Base-by-base conservation (phyloP, 2,888 invertebrate genomes). In the Oscheius sp. region DNA sequence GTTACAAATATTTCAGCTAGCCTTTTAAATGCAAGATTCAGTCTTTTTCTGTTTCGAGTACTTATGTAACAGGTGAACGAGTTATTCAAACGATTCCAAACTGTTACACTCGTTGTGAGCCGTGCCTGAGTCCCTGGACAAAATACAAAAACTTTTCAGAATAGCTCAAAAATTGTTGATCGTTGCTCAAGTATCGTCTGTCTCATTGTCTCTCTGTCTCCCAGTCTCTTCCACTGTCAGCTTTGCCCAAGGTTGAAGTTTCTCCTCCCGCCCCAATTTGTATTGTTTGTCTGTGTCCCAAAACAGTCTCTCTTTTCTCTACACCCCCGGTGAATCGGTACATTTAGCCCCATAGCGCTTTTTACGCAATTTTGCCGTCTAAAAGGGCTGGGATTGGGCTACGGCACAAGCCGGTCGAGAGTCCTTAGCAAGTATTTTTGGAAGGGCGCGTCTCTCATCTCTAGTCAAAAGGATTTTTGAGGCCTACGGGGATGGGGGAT, bases 351-450 rank as follows among this genome's bases (percentile, higher is more conserved):
- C 53, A 4, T n/a, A 11, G 29, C 37, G 51, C 29, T 68, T 68
- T 68, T 55, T 68, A 48, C 50, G 33, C 48, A 50, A 47, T 35
- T 60, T 35, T 29, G 35, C 47, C 42, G 47, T 48, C 50, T 32
- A 63, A 63, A 63, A 50, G 63, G 63, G 42, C 42, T 42, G 42
- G 42, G 63, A 48, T 60, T 37, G n/a, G 48, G 48, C 51, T 51
- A 53, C 68, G 68, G 68, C 55, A 60, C 59, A 35, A 68, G 68
- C 68, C 68, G 68, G 68, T 68, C 68, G 68, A 68, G 68, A 68
- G 68, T 68, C 55, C 68, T 50, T 55, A 55, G 55, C 53, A 68
- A 55, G 53, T 55, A 55, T 68, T 68, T 68, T 53, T 35, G 35
- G 68, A 48, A 2, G 11, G 47, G 47, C 47, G 37, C 11, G n/a